Evolutionary conservation across 92 coral and sea anemone genomes (phyloP).

Genomic region (Desmophyllum pertusum): DNA sequence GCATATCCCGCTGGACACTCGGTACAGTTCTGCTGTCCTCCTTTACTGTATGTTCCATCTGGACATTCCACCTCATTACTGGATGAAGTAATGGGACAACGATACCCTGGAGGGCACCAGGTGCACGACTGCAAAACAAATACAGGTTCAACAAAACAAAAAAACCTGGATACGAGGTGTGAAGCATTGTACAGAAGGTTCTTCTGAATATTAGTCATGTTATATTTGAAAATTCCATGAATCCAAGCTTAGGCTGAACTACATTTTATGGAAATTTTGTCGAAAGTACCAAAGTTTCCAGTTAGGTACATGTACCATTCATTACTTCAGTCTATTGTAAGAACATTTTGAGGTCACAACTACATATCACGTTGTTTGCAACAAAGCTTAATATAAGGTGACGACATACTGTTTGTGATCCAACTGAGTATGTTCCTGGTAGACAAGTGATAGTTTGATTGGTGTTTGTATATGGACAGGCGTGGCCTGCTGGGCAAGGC

Average conservation of each 20-base stretch:
- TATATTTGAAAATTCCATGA: too few relatives aligned
- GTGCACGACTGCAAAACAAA: conserved; percentile 70
- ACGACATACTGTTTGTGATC: conserved; percentile 82
- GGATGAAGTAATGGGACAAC: conserved; percentile 75
- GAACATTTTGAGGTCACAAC: too few relatives aligned
- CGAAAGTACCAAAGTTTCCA: too few relatives aligned
- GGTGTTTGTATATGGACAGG: conserved; percentile 78
- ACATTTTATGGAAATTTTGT: too few relatives aligned
- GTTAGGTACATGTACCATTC: too few relatives aligned
- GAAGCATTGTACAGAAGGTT: neutral
- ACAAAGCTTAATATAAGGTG: too few relatives aligned
- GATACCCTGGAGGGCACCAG: conserved; percentile 84
- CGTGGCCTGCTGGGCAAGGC: conserved; percentile 78
- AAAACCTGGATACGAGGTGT: too few relatives aligned
- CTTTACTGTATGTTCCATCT: conserved; percentile 90
- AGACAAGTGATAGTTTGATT: conserved; percentile 70
- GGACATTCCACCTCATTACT: conserved; percentile 55
- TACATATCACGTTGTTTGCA: neutral
- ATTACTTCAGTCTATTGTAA: too few relatives aligned
- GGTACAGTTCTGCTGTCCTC: conserved; percentile 87
- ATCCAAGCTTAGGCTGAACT: too few relatives aligned
- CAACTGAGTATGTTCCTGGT: conserved; percentile 88
- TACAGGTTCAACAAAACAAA: conserved; percentile 11
- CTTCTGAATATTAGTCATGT: too few relatives aligned
- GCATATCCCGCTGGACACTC: conserved; percentile 96